Conservation (phyloP, 2,888 invertebrate genomes). For the Acheta domesticus region DNA sequence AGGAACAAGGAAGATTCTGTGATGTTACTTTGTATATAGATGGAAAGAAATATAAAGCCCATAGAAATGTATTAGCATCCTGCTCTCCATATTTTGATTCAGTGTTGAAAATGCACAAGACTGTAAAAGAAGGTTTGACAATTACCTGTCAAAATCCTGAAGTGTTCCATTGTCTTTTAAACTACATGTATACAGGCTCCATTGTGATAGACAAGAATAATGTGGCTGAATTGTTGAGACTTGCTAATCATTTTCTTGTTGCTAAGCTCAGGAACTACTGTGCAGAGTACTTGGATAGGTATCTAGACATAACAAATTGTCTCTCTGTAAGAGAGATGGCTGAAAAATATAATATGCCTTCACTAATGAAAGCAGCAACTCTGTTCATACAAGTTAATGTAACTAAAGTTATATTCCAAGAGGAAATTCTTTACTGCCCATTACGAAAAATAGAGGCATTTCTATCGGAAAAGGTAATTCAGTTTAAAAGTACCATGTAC, state of each 20-base stretch:
- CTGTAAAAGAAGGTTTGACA: constrained; percentile 54
- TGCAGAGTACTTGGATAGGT: constrained; percentile 60
- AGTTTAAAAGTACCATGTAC: not conserved
- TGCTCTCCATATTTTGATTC: constrained; percentile 64
- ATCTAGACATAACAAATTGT: constrained; percentile 60
- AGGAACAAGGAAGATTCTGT: constrained; percentile 58
- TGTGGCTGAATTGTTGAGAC: constrained; percentile 58
- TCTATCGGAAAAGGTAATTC: constrained; percentile 52
- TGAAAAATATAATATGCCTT: constrained; percentile 56
- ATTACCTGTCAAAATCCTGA: constrained; percentile 57
- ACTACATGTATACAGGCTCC: constrained; percentile 63
- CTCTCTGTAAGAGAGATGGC: constrained; percentile 59
- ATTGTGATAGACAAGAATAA: constrained; percentile 57
- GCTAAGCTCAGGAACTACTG: constrained; percentile 60
- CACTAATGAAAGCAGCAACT: constrained; percentile 55
- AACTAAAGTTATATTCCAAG: constrained; percentile 54
- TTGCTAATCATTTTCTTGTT: constrained; percentile 62
- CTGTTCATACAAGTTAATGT: constrained; percentile 55
- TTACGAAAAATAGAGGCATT: constrained; percentile 52
- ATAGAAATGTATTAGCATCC: constrained; percentile 60
- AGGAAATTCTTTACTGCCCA: constrained; percentile 54
- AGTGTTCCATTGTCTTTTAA: constrained; percentile 57
- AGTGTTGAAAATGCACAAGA: constrained; percentile 55
- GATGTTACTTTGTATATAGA: constrained; percentile 59
- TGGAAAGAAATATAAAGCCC: constrained; percentile 57